Percentiles rank a stretch among this genome's conserved stretches.
phyloP scores from a whole-genome alignment of 2,797 vertebrate genomes.

The Tamandua tetradactyla region DNA sequence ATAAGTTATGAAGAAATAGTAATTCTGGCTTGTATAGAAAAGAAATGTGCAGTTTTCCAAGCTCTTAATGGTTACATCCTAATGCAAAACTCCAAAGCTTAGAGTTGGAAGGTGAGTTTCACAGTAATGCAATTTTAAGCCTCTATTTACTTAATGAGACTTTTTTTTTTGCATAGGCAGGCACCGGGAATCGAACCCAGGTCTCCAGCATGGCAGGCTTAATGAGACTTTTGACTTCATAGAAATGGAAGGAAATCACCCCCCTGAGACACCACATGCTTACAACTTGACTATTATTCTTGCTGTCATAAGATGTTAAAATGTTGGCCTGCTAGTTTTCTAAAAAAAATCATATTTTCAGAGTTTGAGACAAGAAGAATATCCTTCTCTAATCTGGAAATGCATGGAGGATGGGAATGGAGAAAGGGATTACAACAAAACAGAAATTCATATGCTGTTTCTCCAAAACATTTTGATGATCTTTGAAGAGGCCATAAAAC shows the following conservation, averaged over 20 bases:
- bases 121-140: no score
- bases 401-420: neutral
- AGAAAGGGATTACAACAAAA: neutral
- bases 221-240: neutral
- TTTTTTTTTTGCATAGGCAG: no score
- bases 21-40: no score
- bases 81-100: no score
- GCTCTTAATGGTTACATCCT: no score
- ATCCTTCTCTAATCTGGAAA: neutral
- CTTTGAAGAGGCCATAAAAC: neutral
- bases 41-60: no score
- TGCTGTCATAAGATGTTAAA: neutral
- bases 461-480: neutral
- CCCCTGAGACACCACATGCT: neutral
- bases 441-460: neutral
- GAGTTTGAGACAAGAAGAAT: neutral
- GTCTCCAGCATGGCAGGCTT: no score
- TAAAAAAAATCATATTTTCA: neutral
- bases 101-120: no score
- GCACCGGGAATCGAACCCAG: no score
- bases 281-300: neutral
- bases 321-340: no score
- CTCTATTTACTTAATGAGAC: no score
- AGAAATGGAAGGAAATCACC: neutral
- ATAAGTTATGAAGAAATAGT: no score